Evolutionary conservation across 2,888 invertebrate genomes (phyloP).

Genomic region (Leuctra nigra): DNA sequence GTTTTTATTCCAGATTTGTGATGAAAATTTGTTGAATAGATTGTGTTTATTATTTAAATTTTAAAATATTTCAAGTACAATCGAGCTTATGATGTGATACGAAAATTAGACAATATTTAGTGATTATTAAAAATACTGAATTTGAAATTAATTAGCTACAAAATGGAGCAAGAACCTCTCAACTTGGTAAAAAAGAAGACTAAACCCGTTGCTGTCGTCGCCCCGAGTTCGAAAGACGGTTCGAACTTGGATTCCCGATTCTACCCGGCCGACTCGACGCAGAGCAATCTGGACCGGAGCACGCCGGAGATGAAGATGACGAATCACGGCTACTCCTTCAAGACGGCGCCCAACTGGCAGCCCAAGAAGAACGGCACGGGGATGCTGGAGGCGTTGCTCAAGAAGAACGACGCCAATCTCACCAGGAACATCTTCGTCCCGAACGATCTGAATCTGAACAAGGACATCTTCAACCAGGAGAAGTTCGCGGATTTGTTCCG

Average conservation of each 20-base stretch:
- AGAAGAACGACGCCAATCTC: slow-evolving; percentile 24
- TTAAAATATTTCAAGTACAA: no score
- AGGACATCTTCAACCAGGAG: slow-evolving; percentile 35
- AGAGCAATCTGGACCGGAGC: slow-evolving; percentile 18
- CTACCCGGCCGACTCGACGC: slow-evolving; percentile 1
- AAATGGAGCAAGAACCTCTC: slow-evolving; percentile 39
- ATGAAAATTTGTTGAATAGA: no score
- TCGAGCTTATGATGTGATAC: background rate
- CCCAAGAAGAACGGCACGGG: slow-evolving; percentile 28
- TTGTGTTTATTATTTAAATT: no score
- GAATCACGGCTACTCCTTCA: slow-evolving; percentile 29
- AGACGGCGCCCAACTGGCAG: slow-evolving; percentile 18
- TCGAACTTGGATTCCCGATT: background rate
- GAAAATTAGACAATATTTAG: no score
- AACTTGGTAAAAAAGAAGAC: slow-evolving; percentile 48
- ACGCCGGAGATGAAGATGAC: slow-evolving; percentile 32
- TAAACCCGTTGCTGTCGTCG: slow-evolving; percentile 48
- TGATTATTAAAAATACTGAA: no score
- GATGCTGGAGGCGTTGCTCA: slow-evolving; percentile 21
- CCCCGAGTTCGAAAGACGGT: slow-evolving; percentile 40
- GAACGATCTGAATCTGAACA: slow-evolving; percentile 27
- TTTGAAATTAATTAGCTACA: no score
- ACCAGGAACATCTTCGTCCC: background rate
- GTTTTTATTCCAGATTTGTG: no score
- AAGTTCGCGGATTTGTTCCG: slow-evolving; percentile 15